Evolutionary conservation across 2,888 invertebrate genomes (phyloP).

Genomic region (Noctua pronuba): DNA sequence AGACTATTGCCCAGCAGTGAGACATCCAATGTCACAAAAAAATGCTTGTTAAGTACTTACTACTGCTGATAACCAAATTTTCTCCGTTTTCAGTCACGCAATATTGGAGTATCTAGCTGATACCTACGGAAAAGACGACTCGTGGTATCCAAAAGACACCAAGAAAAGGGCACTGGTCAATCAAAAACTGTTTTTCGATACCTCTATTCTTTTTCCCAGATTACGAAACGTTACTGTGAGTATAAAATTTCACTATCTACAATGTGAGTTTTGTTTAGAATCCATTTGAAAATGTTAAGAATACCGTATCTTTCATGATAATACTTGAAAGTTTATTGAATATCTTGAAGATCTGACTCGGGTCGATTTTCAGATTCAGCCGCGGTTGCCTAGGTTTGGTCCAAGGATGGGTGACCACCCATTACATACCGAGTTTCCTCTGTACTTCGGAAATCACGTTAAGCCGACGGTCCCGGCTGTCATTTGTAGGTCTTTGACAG

Average conservation of each 20-base stretch:
- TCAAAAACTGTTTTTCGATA: conserved; percentile 89
- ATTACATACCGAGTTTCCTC: no score
- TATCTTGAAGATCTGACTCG: not conserved
- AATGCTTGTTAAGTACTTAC: not conserved
- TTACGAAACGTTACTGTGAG: conserved; percentile 85
- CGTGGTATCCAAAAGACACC: conserved; percentile 90
- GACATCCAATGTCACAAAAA: not conserved
- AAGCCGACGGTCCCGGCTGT: not conserved
- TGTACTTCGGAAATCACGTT: no score
- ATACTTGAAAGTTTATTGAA: not conserved
- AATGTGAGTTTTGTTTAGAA: not conserved
- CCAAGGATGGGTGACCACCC: not conserved
- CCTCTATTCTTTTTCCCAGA: conserved; percentile 84
- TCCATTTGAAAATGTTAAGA: not conserved
- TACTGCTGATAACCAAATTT: not conserved
- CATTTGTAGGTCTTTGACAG: not conserved
- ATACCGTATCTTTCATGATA: not conserved
- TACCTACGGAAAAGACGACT: conserved; percentile 88
- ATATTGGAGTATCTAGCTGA: conserved; percentile 87
- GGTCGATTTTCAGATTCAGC: not conserved
- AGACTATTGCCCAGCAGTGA: not conserved
- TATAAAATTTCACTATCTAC: not conserved
- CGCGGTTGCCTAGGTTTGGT: not conserved
- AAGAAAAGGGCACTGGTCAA: conserved; percentile 88
- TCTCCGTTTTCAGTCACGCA: conserved; percentile 82